Percentiles rank a stretch among this genome's conserved stretches.
Evolutionary conservation across 2,888 invertebrate species (phyloP).

Genomic region (Slavum lentiscoides): DNA sequence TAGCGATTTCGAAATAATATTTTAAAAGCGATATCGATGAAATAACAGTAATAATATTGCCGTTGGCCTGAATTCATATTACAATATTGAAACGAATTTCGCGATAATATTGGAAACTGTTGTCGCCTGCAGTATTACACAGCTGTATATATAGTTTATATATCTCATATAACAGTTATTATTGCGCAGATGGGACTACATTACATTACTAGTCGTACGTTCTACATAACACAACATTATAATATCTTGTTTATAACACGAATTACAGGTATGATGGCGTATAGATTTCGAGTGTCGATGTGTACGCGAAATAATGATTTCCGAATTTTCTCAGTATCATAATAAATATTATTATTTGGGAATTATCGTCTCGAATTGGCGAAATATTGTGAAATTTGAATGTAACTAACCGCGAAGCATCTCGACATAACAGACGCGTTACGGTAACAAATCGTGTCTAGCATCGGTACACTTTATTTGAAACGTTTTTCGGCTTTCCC

Average conservation of each 20-base stretch:
- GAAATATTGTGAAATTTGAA: too few relatives aligned
- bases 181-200: not conserved
- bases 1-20: too few relatives aligned
- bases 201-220: not conserved
- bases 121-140: not conserved
- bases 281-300: not conserved
- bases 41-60: too few relatives aligned
- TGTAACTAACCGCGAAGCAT: too few relatives aligned
- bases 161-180: not conserved
- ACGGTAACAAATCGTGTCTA: too few relatives aligned
- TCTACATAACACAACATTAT: not conserved
- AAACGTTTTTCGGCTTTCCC: too few relatives aligned
- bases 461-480: too few relatives aligned
- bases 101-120: not conserved
- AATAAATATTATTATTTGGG: too few relatives aligned
- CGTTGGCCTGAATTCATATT: too few relatives aligned
- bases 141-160: not conserved
- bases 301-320: not conserved
- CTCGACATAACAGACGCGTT: too few relatives aligned
- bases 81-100: not conserved
- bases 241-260: too few relatives aligned
- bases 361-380: too few relatives aligned
- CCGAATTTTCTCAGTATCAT: not conserved
- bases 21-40: not conserved
- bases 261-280: not conserved